Base-by-base conservation (phyloP, 2,113 vertebrate genomes). In the Cyanoramphus novaezelandiae region DNA sequence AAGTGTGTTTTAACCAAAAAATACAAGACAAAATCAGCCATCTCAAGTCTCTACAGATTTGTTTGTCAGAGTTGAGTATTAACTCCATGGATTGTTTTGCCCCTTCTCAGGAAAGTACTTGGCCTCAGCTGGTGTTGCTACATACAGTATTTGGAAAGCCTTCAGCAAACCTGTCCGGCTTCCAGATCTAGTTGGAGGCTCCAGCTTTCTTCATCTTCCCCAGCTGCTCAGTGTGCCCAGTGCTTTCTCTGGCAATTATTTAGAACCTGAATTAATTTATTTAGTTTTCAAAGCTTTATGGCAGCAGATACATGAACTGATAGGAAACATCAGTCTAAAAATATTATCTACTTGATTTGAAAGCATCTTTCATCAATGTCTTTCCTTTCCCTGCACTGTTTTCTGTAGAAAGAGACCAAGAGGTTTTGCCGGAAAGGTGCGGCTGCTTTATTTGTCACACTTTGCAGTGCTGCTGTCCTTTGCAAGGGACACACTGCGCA, bases 1-100 rank as follows among this genome's bases (percentile, higher is more conserved):
- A 82, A 93, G 93, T 78, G 50, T 65, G 25, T 80, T 96, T 95
- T 95, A 95, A 81, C 75, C 75, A 92, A 57, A 29, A 90, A 96
- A 94, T 35, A 81, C 59, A 92, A 47, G 50, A 80, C 80, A 37
- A 94, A 95, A 97, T 77, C 75, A 69, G 37, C 88, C 62, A 53
- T 92, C 86, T 78, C 24, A 24, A 57, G 76, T n/a, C 88, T 97
- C 43, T 85, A 41, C 39, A 49, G 79, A 68, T 75, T 72, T 86
- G 46, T 62, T 90, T 70, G 20, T 95, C 59, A 23, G 78, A 64
- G 41, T 33, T 85, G 63, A 95, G 29, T 85, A 88, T 97, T 93
- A 95, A 71, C 15, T 44, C 57, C 2, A 1, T 76, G 50, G 83
- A 55, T 81, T 47, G 35, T 84, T 92, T 91, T 94, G 35, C 82